Conservation (phyloP, 2,888 invertebrate species). For the Lamellibrachia satsuma region DNA sequence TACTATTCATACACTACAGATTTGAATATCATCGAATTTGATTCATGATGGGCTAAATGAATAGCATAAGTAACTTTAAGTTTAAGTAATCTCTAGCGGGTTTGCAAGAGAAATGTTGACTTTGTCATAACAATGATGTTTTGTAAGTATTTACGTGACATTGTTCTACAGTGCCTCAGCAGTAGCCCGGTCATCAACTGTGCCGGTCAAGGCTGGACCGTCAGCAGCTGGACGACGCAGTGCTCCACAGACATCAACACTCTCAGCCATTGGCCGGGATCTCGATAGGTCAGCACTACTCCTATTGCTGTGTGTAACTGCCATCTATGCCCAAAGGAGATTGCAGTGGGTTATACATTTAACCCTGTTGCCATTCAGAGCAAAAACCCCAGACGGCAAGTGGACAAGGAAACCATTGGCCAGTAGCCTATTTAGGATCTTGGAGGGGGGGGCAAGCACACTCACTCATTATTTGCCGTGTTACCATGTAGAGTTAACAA, state of each 20-base stretch:
- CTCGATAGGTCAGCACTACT: not conserved
- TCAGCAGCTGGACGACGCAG: not conserved
- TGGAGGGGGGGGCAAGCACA: too few relatives aligned
- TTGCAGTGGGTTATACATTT: too few relatives aligned
- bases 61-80: not conserved
- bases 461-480: too few relatives aligned
- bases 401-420: too few relatives aligned
- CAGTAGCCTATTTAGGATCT: too few relatives aligned
- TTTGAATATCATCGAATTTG: too few relatives aligned
- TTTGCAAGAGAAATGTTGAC: not conserved
- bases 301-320: not conserved
- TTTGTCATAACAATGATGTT: not conserved
- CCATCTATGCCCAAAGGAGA: too few relatives aligned
- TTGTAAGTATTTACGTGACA: not conserved
- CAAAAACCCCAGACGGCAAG: too few relatives aligned
- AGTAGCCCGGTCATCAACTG: not conserved
- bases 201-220: not conserved
- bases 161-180: conserved; percentile 17
- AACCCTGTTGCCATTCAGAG: too few relatives aligned
- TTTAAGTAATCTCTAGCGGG: not conserved
- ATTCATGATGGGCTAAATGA: not conserved
- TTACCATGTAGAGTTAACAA: too few relatives aligned
- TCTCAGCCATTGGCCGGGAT: not conserved
- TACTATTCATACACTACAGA: too few relatives aligned
- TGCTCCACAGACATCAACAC: not conserved